Conservation (phyloP, 1,140 invertebrate species). For the Hestina assimilis region DNA sequence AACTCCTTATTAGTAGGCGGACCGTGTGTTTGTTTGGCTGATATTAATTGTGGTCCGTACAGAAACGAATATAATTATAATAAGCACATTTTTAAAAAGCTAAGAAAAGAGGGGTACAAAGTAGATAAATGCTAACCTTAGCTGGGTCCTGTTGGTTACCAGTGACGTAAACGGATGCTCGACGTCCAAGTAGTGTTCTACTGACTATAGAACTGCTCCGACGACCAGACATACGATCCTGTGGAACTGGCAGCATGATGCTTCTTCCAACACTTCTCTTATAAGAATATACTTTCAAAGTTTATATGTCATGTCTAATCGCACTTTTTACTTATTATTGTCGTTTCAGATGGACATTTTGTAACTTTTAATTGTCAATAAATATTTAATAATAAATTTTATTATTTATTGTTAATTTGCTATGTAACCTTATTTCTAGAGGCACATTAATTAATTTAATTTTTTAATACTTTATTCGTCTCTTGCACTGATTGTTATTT, state of each 20-base stretch:
- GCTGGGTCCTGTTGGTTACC: conserved; percentile 77
- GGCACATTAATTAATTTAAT: conserved; percentile 31
- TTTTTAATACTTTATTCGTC: background rate
- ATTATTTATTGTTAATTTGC: background rate
- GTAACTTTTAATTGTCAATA: background rate
- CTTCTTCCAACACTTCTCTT: background rate
- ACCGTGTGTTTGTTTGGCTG: no score
- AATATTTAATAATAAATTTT: background rate
- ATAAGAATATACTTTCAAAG: background rate
- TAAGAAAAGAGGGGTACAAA: background rate
- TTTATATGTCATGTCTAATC: no score
- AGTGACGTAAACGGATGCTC: conserved; percentile 77
- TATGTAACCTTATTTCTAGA: conserved; percentile 20
- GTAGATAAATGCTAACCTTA: conserved; percentile 63
- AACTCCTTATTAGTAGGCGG: no score
- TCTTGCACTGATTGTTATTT: background rate
- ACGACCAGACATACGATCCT: conserved; percentile 78
- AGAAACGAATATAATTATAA: background rate
- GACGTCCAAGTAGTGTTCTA: conserved; percentile 76
- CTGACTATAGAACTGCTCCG: conserved; percentile 80
- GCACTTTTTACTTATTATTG: background rate
- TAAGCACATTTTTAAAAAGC: background rate
- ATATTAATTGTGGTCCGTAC: no score
- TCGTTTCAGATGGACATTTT: no score
- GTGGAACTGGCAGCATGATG: conserved; percentile 71